A percentile compares a stretch with the other conserved stretches of the same genome.
These are phyloP conservation scores for Polydrusus cervinus DNA, from an alignment of 2,888 invertebrate species.

Conservation along the genomic window DNA sequence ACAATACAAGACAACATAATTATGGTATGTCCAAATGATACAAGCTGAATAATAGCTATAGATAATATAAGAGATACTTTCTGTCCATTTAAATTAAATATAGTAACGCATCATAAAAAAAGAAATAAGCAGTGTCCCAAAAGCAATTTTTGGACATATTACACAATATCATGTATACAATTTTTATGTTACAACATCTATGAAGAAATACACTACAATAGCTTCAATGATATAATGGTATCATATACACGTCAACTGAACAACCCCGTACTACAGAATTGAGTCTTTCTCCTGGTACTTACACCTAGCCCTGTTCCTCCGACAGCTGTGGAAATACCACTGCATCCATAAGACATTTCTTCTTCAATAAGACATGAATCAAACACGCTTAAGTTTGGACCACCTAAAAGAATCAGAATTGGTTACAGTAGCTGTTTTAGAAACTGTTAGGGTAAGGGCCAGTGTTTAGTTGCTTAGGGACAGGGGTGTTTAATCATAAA, in stretches of 20 bases:
- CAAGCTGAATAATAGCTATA: too few relatives aligned
- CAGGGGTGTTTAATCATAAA: too few relatives aligned
- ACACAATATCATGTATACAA: too few relatives aligned
- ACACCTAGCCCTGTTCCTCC: constrained; percentile 90
- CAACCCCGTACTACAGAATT: neutral
- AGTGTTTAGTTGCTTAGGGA: neutral
- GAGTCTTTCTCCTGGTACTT: constrained; percentile 63
- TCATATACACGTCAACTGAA: neutral
- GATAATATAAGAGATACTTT: too few relatives aligned
- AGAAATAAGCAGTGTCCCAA: too few relatives aligned
- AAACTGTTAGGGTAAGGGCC: neutral
- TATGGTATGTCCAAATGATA: too few relatives aligned
- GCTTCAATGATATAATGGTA: neutral
- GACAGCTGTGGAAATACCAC: constrained; percentile 92
- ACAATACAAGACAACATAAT: too few relatives aligned
- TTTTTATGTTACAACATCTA: too few relatives aligned
- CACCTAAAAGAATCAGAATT: constrained; percentile 76
- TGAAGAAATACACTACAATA: too few relatives aligned
- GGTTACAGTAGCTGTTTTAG: neutral
- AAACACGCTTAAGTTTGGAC: constrained; percentile 82
- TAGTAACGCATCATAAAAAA: too few relatives aligned
- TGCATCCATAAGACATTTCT: constrained; percentile 93
- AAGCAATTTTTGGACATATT: too few relatives aligned
- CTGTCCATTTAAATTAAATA: too few relatives aligned
- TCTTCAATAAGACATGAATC: constrained; percentile 90